phyloP scores from a whole-genome alignment of 2,113 vertebrate genomes.

The Cyprinodon brontotheroides region DNA sequence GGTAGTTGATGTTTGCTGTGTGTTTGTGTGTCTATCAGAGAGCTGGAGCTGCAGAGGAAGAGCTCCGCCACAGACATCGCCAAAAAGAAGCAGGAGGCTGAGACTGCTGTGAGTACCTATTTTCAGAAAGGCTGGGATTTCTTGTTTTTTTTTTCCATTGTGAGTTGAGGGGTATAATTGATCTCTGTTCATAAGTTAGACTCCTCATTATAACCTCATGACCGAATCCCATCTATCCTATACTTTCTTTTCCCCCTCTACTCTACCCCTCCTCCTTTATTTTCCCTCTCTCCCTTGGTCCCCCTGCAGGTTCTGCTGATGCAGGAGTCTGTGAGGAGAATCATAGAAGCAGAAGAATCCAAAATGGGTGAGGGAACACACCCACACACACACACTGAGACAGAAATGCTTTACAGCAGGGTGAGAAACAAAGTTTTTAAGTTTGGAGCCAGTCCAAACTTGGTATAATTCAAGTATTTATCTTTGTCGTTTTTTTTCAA shows the following conservation, averaged over 20 bases:
- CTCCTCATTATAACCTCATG: constrained; percentile 34
- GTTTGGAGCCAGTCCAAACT: constrained; percentile 40
- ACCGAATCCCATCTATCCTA: constrained; percentile 30
- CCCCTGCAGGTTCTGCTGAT: constrained; percentile 89
- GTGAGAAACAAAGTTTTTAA: constrained; percentile 30
- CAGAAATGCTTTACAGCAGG: constrained; percentile 10
- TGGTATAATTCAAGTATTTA: constrained; percentile 47
- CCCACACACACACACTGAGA: constrained; percentile 19
- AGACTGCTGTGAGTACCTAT: constrained; percentile 87
- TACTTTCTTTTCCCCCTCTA: constrained; percentile 23
- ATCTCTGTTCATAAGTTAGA: constrained; percentile 46
- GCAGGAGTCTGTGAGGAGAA: constrained; percentile 96
- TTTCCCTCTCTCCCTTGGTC: constrained; percentile 31
- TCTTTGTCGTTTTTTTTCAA: constrained; percentile 27
- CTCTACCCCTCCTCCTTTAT: constrained; percentile 2
- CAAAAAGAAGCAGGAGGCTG: constrained; percentile 94
- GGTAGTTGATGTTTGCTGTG: constrained; percentile 49
- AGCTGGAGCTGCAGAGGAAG: constrained; percentile 93
- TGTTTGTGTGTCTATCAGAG: constrained; percentile 76
- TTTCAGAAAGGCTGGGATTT: constrained; percentile 15
- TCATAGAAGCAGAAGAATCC: constrained; percentile 93
- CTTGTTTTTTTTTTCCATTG: constrained; percentile 7
- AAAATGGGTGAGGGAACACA: constrained; percentile 87
- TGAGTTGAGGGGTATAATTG: constrained; percentile 35
- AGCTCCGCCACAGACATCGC: constrained; percentile 87